These are phyloP conservation scores for Hartigia nigra DNA, from an alignment of 2,888 invertebrate genomes.

Conservation along the genomic window DNA sequence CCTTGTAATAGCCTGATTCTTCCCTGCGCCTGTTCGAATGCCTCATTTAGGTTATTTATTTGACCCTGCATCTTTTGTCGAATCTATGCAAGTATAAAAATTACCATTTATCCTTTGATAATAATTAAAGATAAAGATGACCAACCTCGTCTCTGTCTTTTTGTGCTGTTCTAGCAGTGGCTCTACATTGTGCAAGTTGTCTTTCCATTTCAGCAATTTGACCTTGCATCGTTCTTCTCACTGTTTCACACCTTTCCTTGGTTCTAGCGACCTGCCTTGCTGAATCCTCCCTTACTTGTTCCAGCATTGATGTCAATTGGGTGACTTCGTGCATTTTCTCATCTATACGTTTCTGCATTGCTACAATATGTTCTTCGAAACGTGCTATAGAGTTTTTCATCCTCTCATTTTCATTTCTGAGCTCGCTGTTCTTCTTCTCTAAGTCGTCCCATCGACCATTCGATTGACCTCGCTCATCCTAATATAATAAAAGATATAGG, in stretches of 20 bases:
- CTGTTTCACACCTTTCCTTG: conserved; percentile 75
- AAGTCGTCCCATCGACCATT: conserved; percentile 49
- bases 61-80: conserved; percentile 78
- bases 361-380: conserved; percentile 71
- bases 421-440: conserved; percentile 67
- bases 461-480: conserved; percentile 21
- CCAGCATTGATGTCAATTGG: conserved; percentile 74
- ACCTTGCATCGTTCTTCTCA: conserved; percentile 73
- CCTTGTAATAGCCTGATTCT: conserved; percentile 73
- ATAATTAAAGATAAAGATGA: conserved; percentile 3
- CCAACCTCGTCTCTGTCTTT: conserved; percentile 75
- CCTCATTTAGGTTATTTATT: conserved; percentile 75
- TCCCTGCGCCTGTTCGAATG: conserved; percentile 76
- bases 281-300: conserved; percentile 74
- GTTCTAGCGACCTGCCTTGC: conserved; percentile 75
- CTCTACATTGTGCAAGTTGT: conserved; percentile 74
- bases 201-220: conserved; percentile 76
- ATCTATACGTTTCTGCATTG: conserved; percentile 72
- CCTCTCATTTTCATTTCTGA: conserved; percentile 68
- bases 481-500: background rate
- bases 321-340: conserved; percentile 78
- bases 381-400: conserved; percentile 69
- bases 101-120: background rate
- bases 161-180: conserved; percentile 73
- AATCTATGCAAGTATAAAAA: conserved; percentile 65